Evolutionary conservation across 1,140 invertebrate species (phyloP).

Genomic region (Contarinia nasturtii): DNA sequence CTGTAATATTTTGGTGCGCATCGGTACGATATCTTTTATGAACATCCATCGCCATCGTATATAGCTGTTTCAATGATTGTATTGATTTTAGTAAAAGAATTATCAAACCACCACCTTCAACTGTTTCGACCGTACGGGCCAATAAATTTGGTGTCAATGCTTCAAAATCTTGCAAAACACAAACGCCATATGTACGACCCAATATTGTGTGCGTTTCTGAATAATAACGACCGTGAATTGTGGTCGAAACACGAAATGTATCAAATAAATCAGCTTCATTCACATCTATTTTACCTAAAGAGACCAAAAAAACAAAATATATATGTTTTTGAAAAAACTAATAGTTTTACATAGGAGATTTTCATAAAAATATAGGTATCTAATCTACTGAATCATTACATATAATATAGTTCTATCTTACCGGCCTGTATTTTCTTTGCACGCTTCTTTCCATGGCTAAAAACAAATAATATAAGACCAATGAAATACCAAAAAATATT

Average conservation of each 20-base stretch:
- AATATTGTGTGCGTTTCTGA: constrained; percentile 94
- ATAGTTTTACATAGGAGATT: too few relatives aligned
- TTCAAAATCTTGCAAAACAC: constrained; percentile 97
- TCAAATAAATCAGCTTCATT: constrained; percentile 97
- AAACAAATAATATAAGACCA: constrained; percentile 11
- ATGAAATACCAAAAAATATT: background rate
- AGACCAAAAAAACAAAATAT: too few relatives aligned
- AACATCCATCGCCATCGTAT: constrained; percentile 97
- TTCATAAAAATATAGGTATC: too few relatives aligned
- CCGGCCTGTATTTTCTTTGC: constrained; percentile 85
- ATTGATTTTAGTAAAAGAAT: constrained; percentile 74
- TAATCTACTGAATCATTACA: too few relatives aligned
- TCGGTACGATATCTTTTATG: constrained; percentile 90
- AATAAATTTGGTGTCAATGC: constrained; percentile 96
- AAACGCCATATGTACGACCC: constrained; percentile 95
- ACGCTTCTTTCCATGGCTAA: constrained; percentile 80
- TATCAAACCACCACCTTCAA: constrained; percentile 92
- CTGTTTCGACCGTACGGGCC: constrained; percentile 93
- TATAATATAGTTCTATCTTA: too few relatives aligned
- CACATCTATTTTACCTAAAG: constrained; percentile 74
- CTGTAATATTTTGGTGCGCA: constrained; percentile 78
- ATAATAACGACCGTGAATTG: constrained; percentile 96
- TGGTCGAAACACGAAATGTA: constrained; percentile 86
- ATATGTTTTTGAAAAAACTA: too few relatives aligned
- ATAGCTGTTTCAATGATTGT: constrained; percentile 81